Evolutionary conservation across 2,888 invertebrate species (phyloP).

Genomic region (Drosophila lacicola): DNA sequence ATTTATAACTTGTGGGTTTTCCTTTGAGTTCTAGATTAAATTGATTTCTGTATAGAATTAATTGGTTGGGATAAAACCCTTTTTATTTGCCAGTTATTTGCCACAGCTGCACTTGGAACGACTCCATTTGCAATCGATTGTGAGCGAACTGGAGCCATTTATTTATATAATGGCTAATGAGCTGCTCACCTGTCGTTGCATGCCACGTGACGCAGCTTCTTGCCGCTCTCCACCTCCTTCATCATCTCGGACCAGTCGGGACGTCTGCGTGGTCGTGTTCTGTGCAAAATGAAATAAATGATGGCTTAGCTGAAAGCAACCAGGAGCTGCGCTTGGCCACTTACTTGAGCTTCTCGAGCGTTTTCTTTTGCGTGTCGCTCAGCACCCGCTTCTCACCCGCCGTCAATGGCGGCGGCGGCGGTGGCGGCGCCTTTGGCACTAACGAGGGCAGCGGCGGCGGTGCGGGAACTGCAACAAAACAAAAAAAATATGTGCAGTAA

Average conservation of each 20-base stretch:
- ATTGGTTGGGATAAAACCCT: neutral
- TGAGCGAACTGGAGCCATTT: too few species aligned
- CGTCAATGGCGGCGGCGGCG: constrained; percentile 88
- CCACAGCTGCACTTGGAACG: neutral
- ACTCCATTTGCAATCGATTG: too few species aligned
- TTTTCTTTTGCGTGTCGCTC: constrained; percentile 88
- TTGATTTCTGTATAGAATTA: neutral
- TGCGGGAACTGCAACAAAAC: constrained; percentile 80
- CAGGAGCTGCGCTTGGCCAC: constrained; percentile 21
- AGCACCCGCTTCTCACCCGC: constrained; percentile 87
- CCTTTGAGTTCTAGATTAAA: neutral
- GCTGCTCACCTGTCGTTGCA: constrained; percentile 91
- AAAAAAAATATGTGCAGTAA: neutral
- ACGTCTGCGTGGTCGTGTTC: constrained; percentile 90
- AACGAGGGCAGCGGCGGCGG: constrained; percentile 84
- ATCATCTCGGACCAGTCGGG: constrained; percentile 96
- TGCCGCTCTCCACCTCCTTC: constrained; percentile 95
- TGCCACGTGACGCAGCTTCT: constrained; percentile 91
- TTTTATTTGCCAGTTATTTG: constrained; percentile 1
- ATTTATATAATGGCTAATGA: constrained; percentile 11
- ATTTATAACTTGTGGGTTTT: neutral
- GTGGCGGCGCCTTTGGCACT: constrained; percentile 88
- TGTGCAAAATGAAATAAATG: constrained; percentile 74
- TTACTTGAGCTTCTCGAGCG: constrained; percentile 89
- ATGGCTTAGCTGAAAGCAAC: constrained; percentile 22